Evolutionary conservation across 2,113 vertebrate species (phyloP).

Genomic region (Myotis brandtii): DNA sequence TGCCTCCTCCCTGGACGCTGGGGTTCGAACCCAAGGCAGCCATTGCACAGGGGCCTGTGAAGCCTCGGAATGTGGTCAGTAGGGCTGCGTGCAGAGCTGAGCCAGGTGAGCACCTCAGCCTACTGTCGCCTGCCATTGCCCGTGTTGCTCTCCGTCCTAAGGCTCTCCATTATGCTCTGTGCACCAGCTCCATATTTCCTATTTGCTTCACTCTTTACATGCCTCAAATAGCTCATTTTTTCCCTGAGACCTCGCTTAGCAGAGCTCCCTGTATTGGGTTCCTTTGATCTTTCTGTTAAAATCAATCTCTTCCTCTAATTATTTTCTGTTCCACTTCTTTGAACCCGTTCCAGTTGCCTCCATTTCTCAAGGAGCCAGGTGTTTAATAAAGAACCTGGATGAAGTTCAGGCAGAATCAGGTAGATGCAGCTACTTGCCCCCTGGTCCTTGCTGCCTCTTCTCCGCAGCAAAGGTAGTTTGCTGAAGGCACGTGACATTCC

Average conservation of each 20-base stretch:
- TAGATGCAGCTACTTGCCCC: neutral
- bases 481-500: neutral
- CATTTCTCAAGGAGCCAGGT: constrained; percentile 49
- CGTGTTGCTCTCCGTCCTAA: accelerated
- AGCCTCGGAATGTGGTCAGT: accelerated
- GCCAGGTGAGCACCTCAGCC: no score
- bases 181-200: neutral
- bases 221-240: constrained; percentile 38
- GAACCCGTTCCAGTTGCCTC: constrained; percentile 57
- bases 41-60: neutral
- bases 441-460: neutral
- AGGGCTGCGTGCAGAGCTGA: accelerated
- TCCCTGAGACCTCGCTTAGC: neutral
- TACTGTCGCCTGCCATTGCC: neutral
- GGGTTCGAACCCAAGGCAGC: neutral
- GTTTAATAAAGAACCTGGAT: constrained; percentile 2
- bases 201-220: neutral
- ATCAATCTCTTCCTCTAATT: constrained; percentile 69
- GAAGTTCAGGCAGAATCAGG: constrained; percentile 32
- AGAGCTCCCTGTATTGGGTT: constrained; percentile 16
- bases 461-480: neutral
- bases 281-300: constrained; percentile 73
- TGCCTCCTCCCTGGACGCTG: neutral
- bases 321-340: constrained; percentile 71
- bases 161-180: neutral